Percentiles rank a stretch among this genome's conserved stretches.
Evolutionary conservation across 2,888 invertebrate species (phyloP).

Genomic region (Phytoseiulus persimilis): DNA sequence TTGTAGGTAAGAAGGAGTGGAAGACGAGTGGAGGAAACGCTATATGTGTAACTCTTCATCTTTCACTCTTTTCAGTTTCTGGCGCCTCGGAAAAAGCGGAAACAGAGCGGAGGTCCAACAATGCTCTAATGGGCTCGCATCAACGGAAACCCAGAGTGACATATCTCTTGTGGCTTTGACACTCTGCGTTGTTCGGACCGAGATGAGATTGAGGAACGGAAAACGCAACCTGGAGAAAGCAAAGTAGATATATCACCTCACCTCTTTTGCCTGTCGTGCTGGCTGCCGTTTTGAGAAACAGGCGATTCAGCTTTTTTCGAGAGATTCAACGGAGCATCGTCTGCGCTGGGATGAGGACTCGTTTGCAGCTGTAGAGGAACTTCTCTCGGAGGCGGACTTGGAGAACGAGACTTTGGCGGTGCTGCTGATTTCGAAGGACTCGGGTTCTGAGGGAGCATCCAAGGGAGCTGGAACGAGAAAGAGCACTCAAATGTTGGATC

Average conservation of each 20-base stretch:
- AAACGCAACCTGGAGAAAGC: not conserved
- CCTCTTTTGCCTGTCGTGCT: not conserved
- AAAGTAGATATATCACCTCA: not conserved
- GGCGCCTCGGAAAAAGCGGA: not conserved
- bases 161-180: not conserved
- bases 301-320: slow-evolving; percentile 41
- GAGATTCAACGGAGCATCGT: slow-evolving; percentile 44
- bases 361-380: not conserved
- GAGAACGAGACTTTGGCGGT: slow-evolving; percentile 1
- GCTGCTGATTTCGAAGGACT: not conserved
- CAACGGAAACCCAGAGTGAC: not conserved
- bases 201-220: not conserved
- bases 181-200: not conserved
- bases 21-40: not conserved
- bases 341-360: not conserved
- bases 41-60: not conserved
- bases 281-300: not conserved
- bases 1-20: not conserved
- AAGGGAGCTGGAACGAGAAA: not conserved
- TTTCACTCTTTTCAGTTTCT: not conserved
- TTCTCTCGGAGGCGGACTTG: not conserved
- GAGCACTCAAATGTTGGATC: not conserved
- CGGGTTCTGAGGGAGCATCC: slow-evolving; percentile 31
- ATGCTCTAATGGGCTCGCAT: slow-evolving; percentile 34
- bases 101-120: not conserved